Evolutionary conservation across 1,140 invertebrate species (phyloP), one percentile per base, ranked within the genome.

Genomic region (Eumeta japonica): DNA sequence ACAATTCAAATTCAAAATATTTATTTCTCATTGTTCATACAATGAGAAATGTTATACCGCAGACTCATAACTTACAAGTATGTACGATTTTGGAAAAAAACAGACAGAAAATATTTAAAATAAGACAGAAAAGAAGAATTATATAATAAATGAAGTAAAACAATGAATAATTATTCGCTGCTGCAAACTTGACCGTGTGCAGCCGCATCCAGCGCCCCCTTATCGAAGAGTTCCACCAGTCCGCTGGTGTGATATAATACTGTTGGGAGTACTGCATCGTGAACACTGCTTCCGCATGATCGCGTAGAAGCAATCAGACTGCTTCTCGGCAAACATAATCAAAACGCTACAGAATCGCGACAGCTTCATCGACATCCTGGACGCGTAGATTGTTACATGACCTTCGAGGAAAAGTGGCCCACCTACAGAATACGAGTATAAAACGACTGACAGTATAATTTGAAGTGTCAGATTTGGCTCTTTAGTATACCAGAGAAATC

Each of bases 171-270:
- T n/a, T n/a, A n/a, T n/a, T n/a, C n/a, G n/a, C n/a, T n/a, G n/a
- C n/a, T n/a, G n/a, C n/a, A n/a, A n/a, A n/a, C n/a, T n/a, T n/a
- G n/a, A n/a, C n/a, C n/a, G 28, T 29, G 28, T 38, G 36, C 5
- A 29, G 28, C 17, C 16, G 10, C 10, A 38, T 24, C 36, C 36
- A 38, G n/a, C 17, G 28, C 1, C 2, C 11, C 16, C 29, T 7
- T 28, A 38, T 38, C 11, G 36, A 28, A 9, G 36, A 38, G 36
- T 38, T 18, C 36, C 36, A 38, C 15, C 36, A 16, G 28, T 29
- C 36, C 3, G 16, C 10, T 10, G 31, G 13, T 18, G 14, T 28
- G 4, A 16, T 30, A 38, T 15, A 28, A 38, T 38, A 12, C 15
- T 18, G 36, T 38, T 38, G 9, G 28, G 2, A 17, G 16, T 38